Conservation (phyloP, 2,888 invertebrate genomes). For the Branchipolynoe longqiensis region DNA sequence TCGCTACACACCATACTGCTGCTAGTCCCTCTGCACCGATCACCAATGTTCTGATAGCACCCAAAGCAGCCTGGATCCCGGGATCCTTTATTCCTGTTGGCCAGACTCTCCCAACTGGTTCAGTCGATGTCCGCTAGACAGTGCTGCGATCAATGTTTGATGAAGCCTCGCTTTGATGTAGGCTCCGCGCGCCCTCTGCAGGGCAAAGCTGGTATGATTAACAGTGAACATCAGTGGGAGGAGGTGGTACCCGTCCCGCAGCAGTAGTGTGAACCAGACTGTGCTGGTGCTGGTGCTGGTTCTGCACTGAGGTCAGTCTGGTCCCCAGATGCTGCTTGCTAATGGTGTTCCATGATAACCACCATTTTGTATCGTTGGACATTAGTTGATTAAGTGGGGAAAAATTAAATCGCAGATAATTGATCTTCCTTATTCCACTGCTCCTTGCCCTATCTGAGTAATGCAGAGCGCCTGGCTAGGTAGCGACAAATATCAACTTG, state of each 20-base stretch:
- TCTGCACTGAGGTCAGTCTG: too few species aligned
- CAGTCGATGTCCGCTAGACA: not conserved
- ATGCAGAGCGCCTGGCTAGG: too few species aligned
- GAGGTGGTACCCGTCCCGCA: conserved; percentile 18
- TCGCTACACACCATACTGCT: too few species aligned
- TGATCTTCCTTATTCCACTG: not conserved
- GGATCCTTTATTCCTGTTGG: too few species aligned
- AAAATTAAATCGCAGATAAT: not conserved
- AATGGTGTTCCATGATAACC: too few species aligned
- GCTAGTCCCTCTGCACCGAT: too few species aligned
- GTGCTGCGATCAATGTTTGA: conserved; percentile 39
- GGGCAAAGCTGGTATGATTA: conserved; percentile 41
- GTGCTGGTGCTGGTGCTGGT: not conserved
- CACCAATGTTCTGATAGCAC: too few species aligned
- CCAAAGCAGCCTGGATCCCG: too few species aligned
- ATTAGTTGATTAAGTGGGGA: too few species aligned
- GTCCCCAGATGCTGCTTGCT: too few species aligned
- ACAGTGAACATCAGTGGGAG: conserved; percentile 8
- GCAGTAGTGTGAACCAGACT: conserved; percentile 27
- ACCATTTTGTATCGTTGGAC: too few species aligned
- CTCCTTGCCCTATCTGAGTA: not conserved
- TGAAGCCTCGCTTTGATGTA: conserved; percentile 41
- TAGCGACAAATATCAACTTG: too few species aligned
- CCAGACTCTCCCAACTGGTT: not conserved
- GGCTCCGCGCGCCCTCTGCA: conserved; percentile 21